Base-by-base conservation (phyloP, 2,113 vertebrate genomes). In the Phaethornis superciliosus region DNA sequence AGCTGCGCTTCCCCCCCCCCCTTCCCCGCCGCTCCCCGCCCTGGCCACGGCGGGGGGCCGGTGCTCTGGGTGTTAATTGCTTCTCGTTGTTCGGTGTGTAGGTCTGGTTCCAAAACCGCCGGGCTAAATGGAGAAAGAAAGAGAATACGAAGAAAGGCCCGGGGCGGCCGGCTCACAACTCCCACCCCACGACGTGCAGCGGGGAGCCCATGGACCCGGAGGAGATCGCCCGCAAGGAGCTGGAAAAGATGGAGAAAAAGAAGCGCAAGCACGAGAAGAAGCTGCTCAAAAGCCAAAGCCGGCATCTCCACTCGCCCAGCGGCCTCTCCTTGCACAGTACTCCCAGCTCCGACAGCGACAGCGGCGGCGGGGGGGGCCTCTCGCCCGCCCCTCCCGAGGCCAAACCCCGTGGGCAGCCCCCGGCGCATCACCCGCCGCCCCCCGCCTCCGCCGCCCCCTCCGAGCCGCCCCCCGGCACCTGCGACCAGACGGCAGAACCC, bases 101-200 rank as follows among this genome's bases (percentile, higher is more conserved):
- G 99, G 99, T 99, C 37, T 99, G 99, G 99, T 99, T 99, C 97
- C 99, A 99, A 98, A 99, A 99, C 91, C 99, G 99, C 89, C 98
- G 99, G 94, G 99, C 99, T 93, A 99, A 99, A 93, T 99, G 99
- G 99, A 98, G 99, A 95, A 99, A 99, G 98, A 99, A 99, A 95
- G 99, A 99, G 69, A 99, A 99, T 97, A 99, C 99, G 26, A 99
- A 99, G 98, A 99, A 99, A 47, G 99, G 99, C 65, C 99, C 99
- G 1, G 99, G 99, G 85, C 97, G 99, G 97, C 99, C 99, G 49
- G 99, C 99, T 15, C 99, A 99, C 98, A 99, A 99, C 98, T 99
- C 99, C 4, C 99, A 99, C 93, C 99, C 99, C 30, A 99, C 99
- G 89, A 99, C 99, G 70, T 99, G 99, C 99, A 99, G 99, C 95